A percentile compares a stretch with the other conserved stretches of the same genome.
These are phyloP conservation scores for Halcyon smyrnensis DNA, from an alignment of 2,797 vertebrate species.

Conservation along the genomic window DNA sequence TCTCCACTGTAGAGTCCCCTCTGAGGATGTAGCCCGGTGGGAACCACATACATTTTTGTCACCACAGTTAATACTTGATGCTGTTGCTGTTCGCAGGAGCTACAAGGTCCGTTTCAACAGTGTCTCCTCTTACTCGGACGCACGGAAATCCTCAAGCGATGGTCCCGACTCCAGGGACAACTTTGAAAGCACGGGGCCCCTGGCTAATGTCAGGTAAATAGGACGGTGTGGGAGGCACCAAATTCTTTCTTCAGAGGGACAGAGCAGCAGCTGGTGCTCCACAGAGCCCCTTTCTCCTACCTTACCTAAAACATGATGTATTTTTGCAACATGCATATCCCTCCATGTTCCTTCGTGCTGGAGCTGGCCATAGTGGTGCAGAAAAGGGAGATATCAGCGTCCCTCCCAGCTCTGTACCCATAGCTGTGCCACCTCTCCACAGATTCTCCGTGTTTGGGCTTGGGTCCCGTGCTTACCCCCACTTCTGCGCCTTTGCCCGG, in stretches of 20 bases:
- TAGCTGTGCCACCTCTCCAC: neutral
- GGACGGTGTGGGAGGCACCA: neutral
- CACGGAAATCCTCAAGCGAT: conserved; percentile 90
- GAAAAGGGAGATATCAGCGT: neutral
- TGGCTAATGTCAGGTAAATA: conserved; percentile 93
- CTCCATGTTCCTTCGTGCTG: accelerated
- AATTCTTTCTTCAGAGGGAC: neutral
- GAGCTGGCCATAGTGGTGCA: accelerated
- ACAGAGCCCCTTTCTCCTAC: accelerated
- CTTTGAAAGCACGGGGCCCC: conserved; percentile 94
- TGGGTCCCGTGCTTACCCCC: conserved; percentile 96
- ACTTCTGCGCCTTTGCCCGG: conserved; percentile 98
- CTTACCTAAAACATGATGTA: neutral
- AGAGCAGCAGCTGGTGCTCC: neutral
- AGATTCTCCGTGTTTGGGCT: conserved; percentile 98
- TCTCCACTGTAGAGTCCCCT: accelerated
- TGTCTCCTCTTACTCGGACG: conserved; percentile 94
- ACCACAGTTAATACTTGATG: accelerated
- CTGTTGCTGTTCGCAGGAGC: conserved; percentile 81
- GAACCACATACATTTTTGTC: accelerated
- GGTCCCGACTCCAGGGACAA: conserved; percentile 90
- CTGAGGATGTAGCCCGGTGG: accelerated
- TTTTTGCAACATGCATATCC: neutral
- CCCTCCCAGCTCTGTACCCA: too few relatives aligned
- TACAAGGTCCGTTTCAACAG: conserved; percentile 99